Percentiles rank a stretch among this genome's conserved stretches.
Evolutionary conservation across 2,888 invertebrate genomes (phyloP).

Genomic region (Notodromas monacha): DNA sequence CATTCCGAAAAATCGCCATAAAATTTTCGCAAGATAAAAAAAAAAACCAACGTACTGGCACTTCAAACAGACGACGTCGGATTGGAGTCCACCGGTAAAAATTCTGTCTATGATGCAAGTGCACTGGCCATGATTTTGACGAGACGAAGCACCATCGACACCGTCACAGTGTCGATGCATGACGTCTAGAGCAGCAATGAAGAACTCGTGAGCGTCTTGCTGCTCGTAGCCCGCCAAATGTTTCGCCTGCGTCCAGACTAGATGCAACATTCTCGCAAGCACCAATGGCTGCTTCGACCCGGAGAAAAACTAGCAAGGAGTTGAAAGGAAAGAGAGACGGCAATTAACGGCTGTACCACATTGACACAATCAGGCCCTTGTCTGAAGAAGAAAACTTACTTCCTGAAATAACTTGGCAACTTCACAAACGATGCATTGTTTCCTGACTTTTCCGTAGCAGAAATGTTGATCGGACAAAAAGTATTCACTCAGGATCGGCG

Average conservation of each 20-base stretch:
- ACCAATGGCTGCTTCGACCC: slow-evolving; percentile 59
- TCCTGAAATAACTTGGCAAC: slow-evolving; percentile 81
- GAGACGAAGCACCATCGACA: slow-evolving; percentile 10
- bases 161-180: slow-evolving; percentile 29
- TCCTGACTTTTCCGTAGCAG: slow-evolving; percentile 31
- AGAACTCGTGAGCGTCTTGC: slow-evolving; percentile 95
- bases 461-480: slow-evolving; percentile 73
- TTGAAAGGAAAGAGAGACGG: no score
- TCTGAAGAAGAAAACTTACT: slow-evolving; percentile 14
- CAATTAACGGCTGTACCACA: neutral
- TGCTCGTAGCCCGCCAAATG: slow-evolving; percentile 84
- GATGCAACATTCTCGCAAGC: slow-evolving; percentile 52
- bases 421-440: slow-evolving; percentile 72
- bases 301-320: slow-evolving; percentile 46
- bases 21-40: no score
- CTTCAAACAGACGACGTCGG: slow-evolving; percentile 75
- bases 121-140: slow-evolving; percentile 23
- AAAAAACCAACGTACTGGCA: slow-evolving; percentile 30
- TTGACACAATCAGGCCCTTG: neutral
- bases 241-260: slow-evolving; percentile 85
- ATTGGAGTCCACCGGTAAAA: slow-evolving; percentile 78
- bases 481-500: slow-evolving; percentile 69
- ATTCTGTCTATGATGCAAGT: slow-evolving; percentile 90
- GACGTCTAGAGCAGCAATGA: slow-evolving; percentile 73
- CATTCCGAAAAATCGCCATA: no score